phyloP scores from a whole-genome alignment of 2,888 invertebrate species.

The Pterobdella sp. region DNA sequence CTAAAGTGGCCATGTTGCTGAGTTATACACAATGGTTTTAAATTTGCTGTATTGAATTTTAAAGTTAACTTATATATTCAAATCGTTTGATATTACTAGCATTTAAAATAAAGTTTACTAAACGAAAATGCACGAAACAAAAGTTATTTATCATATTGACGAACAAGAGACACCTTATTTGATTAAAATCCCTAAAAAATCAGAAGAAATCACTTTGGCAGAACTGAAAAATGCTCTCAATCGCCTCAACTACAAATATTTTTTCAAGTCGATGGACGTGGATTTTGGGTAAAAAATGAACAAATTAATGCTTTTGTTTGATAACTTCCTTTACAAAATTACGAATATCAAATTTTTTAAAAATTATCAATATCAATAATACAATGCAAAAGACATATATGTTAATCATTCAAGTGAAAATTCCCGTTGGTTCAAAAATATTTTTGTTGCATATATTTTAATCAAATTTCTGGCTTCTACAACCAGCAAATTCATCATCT shows the following conservation, averaged over 20 bases:
- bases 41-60: background rate
- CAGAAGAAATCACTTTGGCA: constrained; percentile 87
- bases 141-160: constrained; percentile 98
- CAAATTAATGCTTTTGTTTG: background rate
- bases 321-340: too few species aligned
- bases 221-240: constrained; percentile 99
- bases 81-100: constrained; percentile 7
- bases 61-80: background rate
- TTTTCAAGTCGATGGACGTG: constrained; percentile 99
- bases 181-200: constrained; percentile 91
- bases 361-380: too few species aligned
- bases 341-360: too few species aligned
- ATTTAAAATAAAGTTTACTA: background rate
- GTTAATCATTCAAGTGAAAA: too few species aligned
- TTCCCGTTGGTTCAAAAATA: too few species aligned
- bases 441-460: too few species aligned
- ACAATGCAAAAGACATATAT: too few species aligned
- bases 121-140: constrained; percentile 71
- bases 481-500: too few species aligned
- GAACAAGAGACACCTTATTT: constrained; percentile 98
- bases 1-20: constrained; percentile 12
- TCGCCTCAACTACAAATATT: constrained; percentile 86
- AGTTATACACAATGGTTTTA: constrained; percentile 6
- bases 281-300: constrained; percentile 74
- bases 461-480: too few species aligned